These are phyloP conservation scores for Pristionchus maxplancki DNA, from an alignment of 2,888 invertebrate genomes.

Conservation along the genomic window DNA sequence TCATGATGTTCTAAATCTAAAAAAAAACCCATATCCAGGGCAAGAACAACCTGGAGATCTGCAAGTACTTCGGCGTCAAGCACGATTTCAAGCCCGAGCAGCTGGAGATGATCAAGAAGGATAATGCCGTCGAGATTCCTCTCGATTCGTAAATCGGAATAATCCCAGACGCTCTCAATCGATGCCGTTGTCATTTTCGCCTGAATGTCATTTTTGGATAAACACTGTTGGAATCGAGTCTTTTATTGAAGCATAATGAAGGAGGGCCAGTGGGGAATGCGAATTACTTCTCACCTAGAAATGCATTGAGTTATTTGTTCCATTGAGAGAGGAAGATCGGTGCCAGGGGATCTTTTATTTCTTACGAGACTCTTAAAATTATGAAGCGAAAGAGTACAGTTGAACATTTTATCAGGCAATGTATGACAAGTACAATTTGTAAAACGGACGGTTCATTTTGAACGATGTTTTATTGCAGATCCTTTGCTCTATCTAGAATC, in stretches of 20 bases:
- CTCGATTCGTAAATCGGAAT: neutral
- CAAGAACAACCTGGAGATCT: neutral
- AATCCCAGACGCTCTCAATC: neutral
- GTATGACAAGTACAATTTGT: conserved; percentile 10
- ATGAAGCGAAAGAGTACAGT: too few species aligned
- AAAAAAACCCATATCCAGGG: neutral
- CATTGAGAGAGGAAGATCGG: too few species aligned
- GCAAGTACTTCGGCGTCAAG: neutral
- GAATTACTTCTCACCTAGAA: too few species aligned
- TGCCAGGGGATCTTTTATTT: too few species aligned
- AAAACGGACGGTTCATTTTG: neutral
- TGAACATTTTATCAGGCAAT: conserved; percentile 22
- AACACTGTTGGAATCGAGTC: neutral
- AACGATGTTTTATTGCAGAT: neutral
- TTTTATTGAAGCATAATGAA: too few species aligned
- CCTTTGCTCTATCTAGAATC: conserved; percentile 8
- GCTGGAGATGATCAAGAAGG: neutral
- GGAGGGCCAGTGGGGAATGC: too few species aligned
- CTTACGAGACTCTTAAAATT: too few species aligned
- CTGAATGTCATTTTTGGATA: neutral
- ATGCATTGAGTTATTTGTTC: too few species aligned
- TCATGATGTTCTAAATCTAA: neutral
- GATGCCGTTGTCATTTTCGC: neutral
- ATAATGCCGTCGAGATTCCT: neutral
- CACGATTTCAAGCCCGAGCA: neutral